These are phyloP conservation scores for Silurus aristotelis DNA, from an alignment of 2,797 vertebrate genomes.

Conservation along the genomic window DNA sequence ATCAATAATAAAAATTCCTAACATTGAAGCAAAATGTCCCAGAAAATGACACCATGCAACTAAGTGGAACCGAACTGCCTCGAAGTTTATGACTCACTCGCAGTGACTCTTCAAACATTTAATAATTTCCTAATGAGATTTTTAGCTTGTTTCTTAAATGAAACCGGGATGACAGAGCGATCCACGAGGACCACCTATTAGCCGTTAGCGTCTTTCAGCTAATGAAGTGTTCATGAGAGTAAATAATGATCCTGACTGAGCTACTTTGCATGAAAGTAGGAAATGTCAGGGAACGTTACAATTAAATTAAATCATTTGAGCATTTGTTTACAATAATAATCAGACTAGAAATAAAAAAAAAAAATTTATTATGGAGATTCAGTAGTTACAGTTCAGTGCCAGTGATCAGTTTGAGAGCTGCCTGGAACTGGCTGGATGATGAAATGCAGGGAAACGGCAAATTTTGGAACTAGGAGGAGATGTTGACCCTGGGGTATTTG, in stretches of 20 bases:
- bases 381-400: neutral
- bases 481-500: too few relatives aligned
- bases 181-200: neutral
- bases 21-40: neutral
- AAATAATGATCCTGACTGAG: neutral
- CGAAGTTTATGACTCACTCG: neutral
- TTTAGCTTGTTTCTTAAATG: slow-evolving; percentile 1
- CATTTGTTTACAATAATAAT: neutral
- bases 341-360: neutral
- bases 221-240: slow-evolving; percentile 5
- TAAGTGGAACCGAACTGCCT: neutral
- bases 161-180: neutral
- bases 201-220: neutral
- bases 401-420: neutral
- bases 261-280: neutral
- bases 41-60: neutral
- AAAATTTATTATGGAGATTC: neutral
- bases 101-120: neutral
- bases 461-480: too few relatives aligned
- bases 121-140: neutral
- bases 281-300: neutral
- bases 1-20: neutral
- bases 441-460: too few relatives aligned
- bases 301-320: neutral
- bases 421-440: too few relatives aligned